A percentile compares a stretch with the other conserved stretches of the same genome.
phyloP scores from a whole-genome alignment of 2,888 invertebrate species.

The Platynereis dumerilii region DNA sequence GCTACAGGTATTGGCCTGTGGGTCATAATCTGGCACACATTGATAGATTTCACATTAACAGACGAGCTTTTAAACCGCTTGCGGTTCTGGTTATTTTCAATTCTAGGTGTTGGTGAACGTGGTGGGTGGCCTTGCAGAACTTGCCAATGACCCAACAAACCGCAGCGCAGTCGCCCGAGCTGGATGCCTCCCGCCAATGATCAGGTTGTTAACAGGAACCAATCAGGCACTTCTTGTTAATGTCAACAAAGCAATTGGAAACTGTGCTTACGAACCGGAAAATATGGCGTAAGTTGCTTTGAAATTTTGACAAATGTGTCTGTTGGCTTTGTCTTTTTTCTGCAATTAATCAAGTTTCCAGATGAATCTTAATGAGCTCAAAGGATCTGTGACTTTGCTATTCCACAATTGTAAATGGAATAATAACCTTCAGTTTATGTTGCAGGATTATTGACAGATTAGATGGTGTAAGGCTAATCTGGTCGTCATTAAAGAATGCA shows the following conservation, averaged over 20 bases:
- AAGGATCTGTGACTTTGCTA: too few relatives aligned
- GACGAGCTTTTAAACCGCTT: too few relatives aligned
- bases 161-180: conserved; percentile 73
- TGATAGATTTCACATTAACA: too few relatives aligned
- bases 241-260: conserved; percentile 62
- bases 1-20: too few relatives aligned
- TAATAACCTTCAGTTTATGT: too few relatives aligned
- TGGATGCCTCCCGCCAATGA: conserved; percentile 77
- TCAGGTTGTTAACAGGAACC: conserved; percentile 84
- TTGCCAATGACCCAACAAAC: conserved; percentile 81
- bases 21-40: too few relatives aligned
- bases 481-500: conserved; percentile 91
- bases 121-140: conserved; percentile 87
- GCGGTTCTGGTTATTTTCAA: too few relatives aligned
- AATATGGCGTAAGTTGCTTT: conserved; percentile 57
- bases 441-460: conserved; percentile 78
- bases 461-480: conserved; percentile 88
- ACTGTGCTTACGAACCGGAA: conserved; percentile 65
- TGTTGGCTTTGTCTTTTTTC: too few relatives aligned
- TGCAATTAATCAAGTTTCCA: too few relatives aligned
- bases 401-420: too few relatives aligned
- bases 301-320: too few relatives aligned
- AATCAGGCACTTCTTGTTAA: conserved; percentile 67
- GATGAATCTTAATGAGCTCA: too few relatives aligned
- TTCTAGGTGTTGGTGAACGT: conserved; percentile 84